Evolutionary conservation across 53 echinoderm and acorn worm genomes (phyloP), one percentile per base, ranked within the genome.

Genomic region (Mesocentrotus franciscanus): DNA sequence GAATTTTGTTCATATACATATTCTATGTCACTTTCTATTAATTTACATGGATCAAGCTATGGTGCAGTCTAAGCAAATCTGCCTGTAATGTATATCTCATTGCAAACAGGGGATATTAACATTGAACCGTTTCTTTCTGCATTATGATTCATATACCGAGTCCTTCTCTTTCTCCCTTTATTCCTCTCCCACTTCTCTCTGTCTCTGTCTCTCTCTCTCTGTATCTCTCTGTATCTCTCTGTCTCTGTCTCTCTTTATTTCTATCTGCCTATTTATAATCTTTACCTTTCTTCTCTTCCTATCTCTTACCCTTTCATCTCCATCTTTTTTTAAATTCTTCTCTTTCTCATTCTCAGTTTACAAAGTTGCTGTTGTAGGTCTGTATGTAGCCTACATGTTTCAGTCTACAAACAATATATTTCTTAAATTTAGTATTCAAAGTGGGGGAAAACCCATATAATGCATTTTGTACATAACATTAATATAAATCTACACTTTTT

Each of bases 11-110:
- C 87, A 57, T 87, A 87, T n/a, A 57, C 87, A 87, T 87, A 87
- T 59, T 87, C 87, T 14, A 26, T 87, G 87, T 27, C 87, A 87
- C 87, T 57, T 11, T 27, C 56, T n/a, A 87, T 87, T 87, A 87
- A 87, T 87, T 29, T 58, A 87, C 59, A 58, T 87, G 58, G 87
- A 87, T 87, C 87, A 87, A 15, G 58, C 87, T n/a, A 58, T 14
- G 10, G 56, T 0, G 58, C n/a, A 57, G 49, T 84, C 84, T 49
- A 49, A 39, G 49, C 49, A 84, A 74, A 84, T 42, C 12, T 22
- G 22, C 10, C 84, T 18, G 84, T 36, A 39, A 84, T 20, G 20
- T 22, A 42, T 18, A 39, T 27, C 42, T 84, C 36, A 18, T 42
- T 22, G 6, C 20, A 84, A 49, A 84, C 84, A 84, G 49, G 39